Evolutionary conservation across 2,113 vertebrate genomes (phyloP).

Genomic region (Tenebrosternarchus preto): DNA sequence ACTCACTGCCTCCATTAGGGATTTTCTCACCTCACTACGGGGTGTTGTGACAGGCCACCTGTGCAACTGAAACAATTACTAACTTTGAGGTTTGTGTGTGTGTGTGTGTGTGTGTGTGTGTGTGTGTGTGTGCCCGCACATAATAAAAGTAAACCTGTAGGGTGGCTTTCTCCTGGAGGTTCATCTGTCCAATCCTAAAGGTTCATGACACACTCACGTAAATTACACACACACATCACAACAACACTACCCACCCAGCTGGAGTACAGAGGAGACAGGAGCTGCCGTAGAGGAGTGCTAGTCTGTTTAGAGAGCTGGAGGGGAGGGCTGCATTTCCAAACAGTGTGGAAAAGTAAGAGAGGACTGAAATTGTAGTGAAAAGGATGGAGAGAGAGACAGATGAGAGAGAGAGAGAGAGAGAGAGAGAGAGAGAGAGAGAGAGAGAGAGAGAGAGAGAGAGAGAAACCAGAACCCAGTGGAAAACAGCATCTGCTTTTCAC

Average conservation of each 20-base stretch:
- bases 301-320: not conserved
- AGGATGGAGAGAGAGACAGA: not conserved
- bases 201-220: not conserved
- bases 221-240: not conserved
- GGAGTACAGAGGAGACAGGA: not conserved
- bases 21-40: not conserved
- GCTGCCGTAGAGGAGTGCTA: not conserved
- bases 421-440: not conserved
- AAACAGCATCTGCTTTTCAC: slow-evolving; percentile 47
- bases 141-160: not conserved
- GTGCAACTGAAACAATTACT: slow-evolving; percentile 10
- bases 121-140: not conserved
- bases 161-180: not conserved
- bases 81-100: not conserved
- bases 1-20: slow-evolving; percentile 8
- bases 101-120: slow-evolving; percentile 30
- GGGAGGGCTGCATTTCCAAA: slow-evolving; percentile 26
- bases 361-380: not conserved
- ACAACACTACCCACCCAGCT: slow-evolving; percentile 17
- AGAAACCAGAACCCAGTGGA: not conserved
- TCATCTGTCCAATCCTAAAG: slow-evolving; percentile 6
- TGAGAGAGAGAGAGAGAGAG: not conserved
- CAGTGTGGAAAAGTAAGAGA: slow-evolving; percentile 13
- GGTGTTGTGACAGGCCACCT: slow-evolving; percentile 17
- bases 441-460: slow-evolving; percentile 1